phyloP scores from a whole-genome alignment of 2,888 invertebrate species.

The Crepidodera aurea region DNA sequence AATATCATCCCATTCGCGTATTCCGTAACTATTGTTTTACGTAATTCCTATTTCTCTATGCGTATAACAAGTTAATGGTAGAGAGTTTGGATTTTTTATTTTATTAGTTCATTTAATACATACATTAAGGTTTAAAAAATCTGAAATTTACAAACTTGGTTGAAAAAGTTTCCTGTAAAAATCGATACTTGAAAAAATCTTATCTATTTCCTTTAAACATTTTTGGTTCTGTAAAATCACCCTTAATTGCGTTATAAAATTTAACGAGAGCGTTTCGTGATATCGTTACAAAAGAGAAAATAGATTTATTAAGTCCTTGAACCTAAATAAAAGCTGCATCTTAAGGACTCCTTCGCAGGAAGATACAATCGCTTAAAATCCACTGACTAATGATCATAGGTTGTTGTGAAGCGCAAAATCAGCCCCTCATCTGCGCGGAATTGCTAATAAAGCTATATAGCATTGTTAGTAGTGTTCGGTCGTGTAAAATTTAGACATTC shows the following conservation, averaged over 20 bases:
- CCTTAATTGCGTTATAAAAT: neutral
- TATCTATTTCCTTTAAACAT: too few species aligned
- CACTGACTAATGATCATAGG: conserved; percentile 20
- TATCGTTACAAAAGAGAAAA: conserved; percentile 4
- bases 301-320: conserved; percentile 11
- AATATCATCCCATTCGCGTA: conserved; percentile 9
- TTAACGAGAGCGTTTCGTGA: conserved; percentile 7
- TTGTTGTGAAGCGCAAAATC: conserved; percentile 27
- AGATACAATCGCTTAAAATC: conserved; percentile 12
- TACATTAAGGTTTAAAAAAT: too few species aligned
- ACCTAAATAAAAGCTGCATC: neutral
- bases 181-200: too few species aligned
- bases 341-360: conserved; percentile 8
- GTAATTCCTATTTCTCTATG: neutral
- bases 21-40: conserved; percentile 10
- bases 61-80: neutral
- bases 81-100: too few species aligned
- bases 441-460: conserved; percentile 31
- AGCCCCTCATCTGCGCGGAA: conserved; percentile 27
- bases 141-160: too few species aligned
- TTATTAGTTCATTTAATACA: too few species aligned
- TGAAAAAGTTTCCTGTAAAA: too few species aligned
- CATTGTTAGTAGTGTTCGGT: conserved; percentile 24
- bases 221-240: too few species aligned
- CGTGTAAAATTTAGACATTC: conserved; percentile 33